These are phyloP conservation scores for Myopa tessellatipennis DNA, from an alignment of 2,888 invertebrate species.

Conservation along the genomic window DNA sequence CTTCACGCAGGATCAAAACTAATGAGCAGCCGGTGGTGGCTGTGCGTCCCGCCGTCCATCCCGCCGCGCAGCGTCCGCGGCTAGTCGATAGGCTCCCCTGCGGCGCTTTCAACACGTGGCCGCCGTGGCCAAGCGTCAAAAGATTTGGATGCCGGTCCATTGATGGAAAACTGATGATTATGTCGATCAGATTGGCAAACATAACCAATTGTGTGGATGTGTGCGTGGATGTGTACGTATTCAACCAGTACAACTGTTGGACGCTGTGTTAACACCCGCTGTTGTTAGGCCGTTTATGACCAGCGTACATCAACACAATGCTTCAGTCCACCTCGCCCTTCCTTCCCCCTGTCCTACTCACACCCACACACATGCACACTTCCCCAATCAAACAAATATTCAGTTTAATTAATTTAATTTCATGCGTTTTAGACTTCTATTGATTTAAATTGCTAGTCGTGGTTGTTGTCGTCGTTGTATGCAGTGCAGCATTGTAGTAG, in stretches of 20 bases:
- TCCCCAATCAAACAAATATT: neutral
- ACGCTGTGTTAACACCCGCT: constrained; percentile 4
- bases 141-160: constrained; percentile 7
- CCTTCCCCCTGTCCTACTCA: neutral
- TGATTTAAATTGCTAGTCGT: neutral
- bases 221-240: constrained; percentile 4
- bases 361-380: neutral
- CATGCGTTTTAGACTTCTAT: constrained; percentile 18
- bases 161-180: constrained; percentile 21
- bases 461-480: too few relatives aligned
- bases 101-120: neutral
- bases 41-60: neutral
- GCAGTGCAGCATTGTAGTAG: too few relatives aligned
- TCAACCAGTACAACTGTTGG: neutral
- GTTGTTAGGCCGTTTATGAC: constrained; percentile 7
- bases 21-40: neutral
- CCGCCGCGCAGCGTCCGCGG: neutral
- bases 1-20: neutral
- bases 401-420: constrained; percentile 16
- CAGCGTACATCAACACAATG: neutral
- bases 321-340: neutral
- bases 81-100: neutral
- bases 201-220: neutral
- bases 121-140: constrained; percentile 18
- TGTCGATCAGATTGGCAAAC: constrained; percentile 22